Percentiles rank a stretch among this genome's conserved stretches.
These are phyloP conservation scores for Ammodytes marinus DNA, from an alignment of 2,113 vertebrate species.

Conservation along the genomic window DNA sequence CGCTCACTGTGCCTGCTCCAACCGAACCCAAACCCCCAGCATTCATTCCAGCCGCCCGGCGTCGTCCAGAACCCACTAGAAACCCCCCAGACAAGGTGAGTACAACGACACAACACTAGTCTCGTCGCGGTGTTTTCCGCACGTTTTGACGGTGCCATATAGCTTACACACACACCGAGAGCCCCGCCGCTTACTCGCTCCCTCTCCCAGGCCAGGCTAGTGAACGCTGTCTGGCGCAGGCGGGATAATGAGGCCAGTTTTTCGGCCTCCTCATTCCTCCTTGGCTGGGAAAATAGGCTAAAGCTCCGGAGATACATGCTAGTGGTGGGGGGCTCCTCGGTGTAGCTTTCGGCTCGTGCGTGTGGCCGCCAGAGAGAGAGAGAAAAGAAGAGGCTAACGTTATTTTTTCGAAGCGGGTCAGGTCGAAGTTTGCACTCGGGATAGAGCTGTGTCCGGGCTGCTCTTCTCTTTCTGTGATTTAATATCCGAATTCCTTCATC, in stretches of 20 bases:
- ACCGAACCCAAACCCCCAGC: slow-evolving; percentile 13
- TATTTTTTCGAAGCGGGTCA: slow-evolving; percentile 22
- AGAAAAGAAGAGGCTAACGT: slow-evolving; percentile 25
- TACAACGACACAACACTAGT: slow-evolving; percentile 40
- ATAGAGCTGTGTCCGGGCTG: slow-evolving; percentile 50
- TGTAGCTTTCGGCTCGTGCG: slow-evolving; percentile 22
- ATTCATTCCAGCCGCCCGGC: not conserved
- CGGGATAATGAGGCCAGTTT: slow-evolving; percentile 76
- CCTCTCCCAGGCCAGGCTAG: slow-evolving; percentile 69
- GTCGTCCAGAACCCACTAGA: not conserved
- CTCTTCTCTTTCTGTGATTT: slow-evolving; percentile 37
- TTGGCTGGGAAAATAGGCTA: slow-evolving; percentile 45
- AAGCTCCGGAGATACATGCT: slow-evolving; percentile 65
- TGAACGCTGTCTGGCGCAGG: slow-evolving; percentile 71
- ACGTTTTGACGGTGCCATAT: no score
- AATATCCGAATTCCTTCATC: slow-evolving; percentile 63
- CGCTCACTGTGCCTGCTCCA: slow-evolving; percentile 36
- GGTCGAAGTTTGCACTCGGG: slow-evolving; percentile 61
- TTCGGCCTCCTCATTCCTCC: slow-evolving; percentile 66
- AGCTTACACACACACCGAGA: slow-evolving; percentile 40
- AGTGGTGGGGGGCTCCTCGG: slow-evolving; percentile 36
- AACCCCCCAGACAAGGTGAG: slow-evolving; percentile 75
- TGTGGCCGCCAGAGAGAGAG: slow-evolving; percentile 7
- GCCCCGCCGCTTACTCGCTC: slow-evolving; percentile 57
- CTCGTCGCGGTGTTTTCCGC: slow-evolving; percentile 39